Conservation (phyloP, 2,888 invertebrate species). For the Mycalesis mineus region DNA sequence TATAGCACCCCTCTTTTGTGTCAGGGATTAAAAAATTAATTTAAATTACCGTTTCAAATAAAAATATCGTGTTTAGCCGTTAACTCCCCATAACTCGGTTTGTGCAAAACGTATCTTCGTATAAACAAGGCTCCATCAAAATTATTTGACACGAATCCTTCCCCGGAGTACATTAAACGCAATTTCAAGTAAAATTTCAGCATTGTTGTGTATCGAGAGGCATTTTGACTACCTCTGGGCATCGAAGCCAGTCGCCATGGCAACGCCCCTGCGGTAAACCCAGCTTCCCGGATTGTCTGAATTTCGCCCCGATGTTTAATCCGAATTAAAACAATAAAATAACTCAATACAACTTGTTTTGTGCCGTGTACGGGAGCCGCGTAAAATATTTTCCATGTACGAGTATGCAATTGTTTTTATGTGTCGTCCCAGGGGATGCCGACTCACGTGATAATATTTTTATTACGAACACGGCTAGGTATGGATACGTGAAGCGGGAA, state of each 20-base stretch:
- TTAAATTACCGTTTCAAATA: neutral
- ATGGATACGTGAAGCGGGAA: neutral
- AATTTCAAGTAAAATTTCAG: conserved; percentile 24
- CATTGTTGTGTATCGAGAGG: conserved; percentile 43
- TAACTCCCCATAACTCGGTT: no score
- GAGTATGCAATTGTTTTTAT: conserved; percentile 26
- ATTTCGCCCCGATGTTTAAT: conserved; percentile 63
- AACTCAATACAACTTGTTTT: conserved; percentile 45
- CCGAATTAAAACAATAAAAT: conserved; percentile 68
- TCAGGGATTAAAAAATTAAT: no score
- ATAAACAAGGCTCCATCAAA: conserved; percentile 3
- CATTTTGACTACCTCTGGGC: conserved; percentile 36
- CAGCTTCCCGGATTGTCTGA: conserved; percentile 59
- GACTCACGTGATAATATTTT: conserved; percentile 23
- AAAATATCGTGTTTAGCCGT: neutral
- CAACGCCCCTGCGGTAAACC: conserved; percentile 64
- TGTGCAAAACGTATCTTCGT: conserved; percentile 2
- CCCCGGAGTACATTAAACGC: conserved; percentile 24
- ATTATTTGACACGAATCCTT: conserved; percentile 16
- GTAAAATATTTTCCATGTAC: conserved; percentile 46
- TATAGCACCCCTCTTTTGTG: no score
- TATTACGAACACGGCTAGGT: conserved; percentile 12
- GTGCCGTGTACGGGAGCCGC: conserved; percentile 35
- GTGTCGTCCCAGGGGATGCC: neutral
- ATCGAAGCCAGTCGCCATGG: conserved; percentile 68